A percentile compares a stretch with the other conserved stretches of the same genome.
Evolutionary conservation across 2,113 vertebrate species (phyloP).

Genomic region (Nannobrachium achirus): DNA sequence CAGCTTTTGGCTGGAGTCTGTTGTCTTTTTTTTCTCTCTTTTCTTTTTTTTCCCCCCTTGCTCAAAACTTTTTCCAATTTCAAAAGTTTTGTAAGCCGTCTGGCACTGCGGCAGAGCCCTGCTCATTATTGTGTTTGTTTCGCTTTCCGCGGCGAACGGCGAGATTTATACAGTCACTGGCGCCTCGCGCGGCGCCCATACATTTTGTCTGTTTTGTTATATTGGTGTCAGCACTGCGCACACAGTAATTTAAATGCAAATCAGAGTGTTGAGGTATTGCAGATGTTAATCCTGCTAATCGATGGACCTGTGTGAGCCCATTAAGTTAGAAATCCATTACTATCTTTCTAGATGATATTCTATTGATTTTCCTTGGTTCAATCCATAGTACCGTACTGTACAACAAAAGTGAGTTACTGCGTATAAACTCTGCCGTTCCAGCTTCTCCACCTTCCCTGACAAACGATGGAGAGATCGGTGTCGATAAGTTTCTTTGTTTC

Average conservation of each 20-base stretch:
- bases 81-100: conserved; percentile 16
- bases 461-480: conserved; percentile 48
- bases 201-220: conserved; percentile 66
- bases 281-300: conserved; percentile 76
- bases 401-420: conserved; percentile 69
- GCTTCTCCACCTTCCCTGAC: conserved; percentile 21
- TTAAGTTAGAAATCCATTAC: conserved; percentile 79
- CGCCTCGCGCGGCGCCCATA: conserved; percentile 26
- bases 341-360: conserved; percentile 78
- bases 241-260: conserved; percentile 78
- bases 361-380: conserved; percentile 66
- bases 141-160: neutral
- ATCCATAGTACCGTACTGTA: conserved; percentile 62
- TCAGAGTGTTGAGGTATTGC: conserved; percentile 71
- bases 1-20: conserved; percentile 79
- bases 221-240: conserved; percentile 63
- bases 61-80: conserved; percentile 47
- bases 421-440: conserved; percentile 63
- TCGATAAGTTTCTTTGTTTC: conserved; percentile 72
- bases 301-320: conserved; percentile 74
- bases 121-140: neutral
- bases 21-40: conserved; percentile 57
- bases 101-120: conserved; percentile 34
- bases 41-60: conserved; percentile 43
- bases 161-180: conserved; percentile 14